Conservation (phyloP, 2,113 vertebrate species). For the Eudyptes chrysolophus region DNA sequence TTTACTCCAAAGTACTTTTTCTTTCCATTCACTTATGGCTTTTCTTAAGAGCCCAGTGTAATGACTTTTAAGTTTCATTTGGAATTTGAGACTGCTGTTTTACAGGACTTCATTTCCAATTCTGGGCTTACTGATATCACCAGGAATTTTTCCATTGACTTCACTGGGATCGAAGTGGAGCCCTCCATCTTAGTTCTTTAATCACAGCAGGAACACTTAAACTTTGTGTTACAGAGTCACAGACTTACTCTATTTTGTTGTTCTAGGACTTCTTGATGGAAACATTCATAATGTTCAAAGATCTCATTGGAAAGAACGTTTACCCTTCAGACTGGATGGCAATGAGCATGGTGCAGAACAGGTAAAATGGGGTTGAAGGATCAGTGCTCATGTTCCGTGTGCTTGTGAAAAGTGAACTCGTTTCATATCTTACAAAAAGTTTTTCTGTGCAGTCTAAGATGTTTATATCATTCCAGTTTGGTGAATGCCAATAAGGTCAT, state of each 20-base stretch:
- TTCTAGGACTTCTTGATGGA: conserved; percentile 97
- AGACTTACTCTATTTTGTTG: background rate
- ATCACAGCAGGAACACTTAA: background rate
- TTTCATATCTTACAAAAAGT: background rate
- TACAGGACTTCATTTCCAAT: background rate
- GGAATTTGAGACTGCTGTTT: background rate
- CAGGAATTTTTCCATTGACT: background rate
- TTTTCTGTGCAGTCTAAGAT: background rate
- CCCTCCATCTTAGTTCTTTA: background rate
- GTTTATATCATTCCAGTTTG: background rate
- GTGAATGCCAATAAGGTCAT: background rate
- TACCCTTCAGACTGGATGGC: conserved; percentile 97
- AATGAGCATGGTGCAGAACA: conserved; percentile 99
- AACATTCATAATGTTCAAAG: conserved; percentile 94
- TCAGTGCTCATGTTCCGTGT: background rate
- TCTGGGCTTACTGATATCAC: background rate
- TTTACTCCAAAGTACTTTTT: background rate
- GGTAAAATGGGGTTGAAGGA: conserved; percentile 67
- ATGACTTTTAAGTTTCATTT: background rate
- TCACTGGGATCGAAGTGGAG: background rate
- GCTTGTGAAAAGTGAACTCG: accelerated
- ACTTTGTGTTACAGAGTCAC: background rate
- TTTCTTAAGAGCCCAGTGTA: background rate
- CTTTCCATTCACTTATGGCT: background rate
- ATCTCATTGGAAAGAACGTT: conserved; percentile 94